Evolutionary conservation across 2,797 vertebrate species (phyloP), one percentile per base, ranked within the genome.

Genomic region (Adrianichthys oophorus): DNA sequence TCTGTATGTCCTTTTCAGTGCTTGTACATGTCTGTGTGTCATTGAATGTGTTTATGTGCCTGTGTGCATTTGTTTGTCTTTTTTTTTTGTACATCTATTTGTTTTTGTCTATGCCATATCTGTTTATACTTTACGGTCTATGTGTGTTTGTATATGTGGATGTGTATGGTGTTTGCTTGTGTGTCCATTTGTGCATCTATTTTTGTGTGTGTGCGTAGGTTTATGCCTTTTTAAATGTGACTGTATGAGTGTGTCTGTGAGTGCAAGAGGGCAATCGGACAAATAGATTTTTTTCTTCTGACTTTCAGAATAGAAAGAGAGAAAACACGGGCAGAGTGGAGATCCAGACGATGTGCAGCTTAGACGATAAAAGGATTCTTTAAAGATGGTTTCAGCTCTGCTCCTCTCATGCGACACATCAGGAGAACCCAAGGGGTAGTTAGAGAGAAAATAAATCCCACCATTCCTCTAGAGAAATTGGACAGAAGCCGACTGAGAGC

Each of bases 231-330:
- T 32, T 32, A 8, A 10, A 12, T 10, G 8, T 12, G 29, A 32
- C 29, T 32, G 32, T 32, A 3, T 32, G 8, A 10, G 10, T 32
- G 32, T 32, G 10, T 32, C 8, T 60, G 60, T 56, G 61, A 32
- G 49, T 16, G 18, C 16, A 26, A 46, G 63, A 45, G 56, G 56
- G 54, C 46, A 83, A 74, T 78, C 16, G 19, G 65, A 84, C 80
- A 86, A 85, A 85, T 85, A 82, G 80, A 84, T 82, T 79, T 67
- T 70, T 79, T 74, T 70, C 68, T 74, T 72, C 70, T 63, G 46
- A 75, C 76, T 74, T 76, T 83, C 57, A 16, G 71, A 84, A 87
- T 83, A 82, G 80, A 87, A 80, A 78, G 61, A 74, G 52, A 78
- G 68, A 80, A 85, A 84, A 76, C 24, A 41, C 41, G 18, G 40